Evolutionary conservation across 1,140 invertebrate species (phyloP), one percentile per base, ranked within the genome.

Genomic region (Lethrus apterus): DNA sequence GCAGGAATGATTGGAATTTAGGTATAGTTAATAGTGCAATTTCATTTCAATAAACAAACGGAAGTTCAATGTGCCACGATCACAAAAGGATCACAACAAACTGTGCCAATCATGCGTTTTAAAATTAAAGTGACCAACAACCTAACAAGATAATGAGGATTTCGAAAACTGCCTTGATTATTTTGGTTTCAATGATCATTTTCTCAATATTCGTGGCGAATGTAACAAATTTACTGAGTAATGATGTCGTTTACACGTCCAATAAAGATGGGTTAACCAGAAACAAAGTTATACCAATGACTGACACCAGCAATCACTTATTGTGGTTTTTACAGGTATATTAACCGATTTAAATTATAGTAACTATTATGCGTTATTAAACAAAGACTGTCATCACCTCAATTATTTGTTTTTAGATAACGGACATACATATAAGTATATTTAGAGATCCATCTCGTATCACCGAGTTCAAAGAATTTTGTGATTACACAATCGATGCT

Each of bases 341-440:
- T 33, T 19, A 38, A 10, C 20, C 4, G 53, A 30, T 40, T 32
- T 33, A 30, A 44, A 21, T n/a, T n/a, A n/a, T n/a, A n/a, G n/a
- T n/a, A n/a, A n/a, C n/a, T n/a, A 42, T 42, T 13, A 38, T 1
- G 2, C 44, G 31, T 40, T 21, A 19, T 14, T 10, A 40, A 18
- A 44, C 31, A 13, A 62, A 19, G 32, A 15, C 23, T 41, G 17
- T 34, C 2, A 1, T 36, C n/a, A 41, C 23, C 48, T 31, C 11
- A 34, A 29, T 26, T 32, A 13, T 21, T 17, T 60, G 46, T 31
- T 68, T 76, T 48, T 61, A 90, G 86, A 83, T 91, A 57, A 85
- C 86, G 42, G 91, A 95, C 68, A 77, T 93, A 42, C 91, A 95
- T 66, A 79, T 95, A 44, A 93, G 89, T 64, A 79, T 86, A 63